Base-by-base conservation (phyloP, 2,113 vertebrate species). In the Dasyprocta punctata region DNA sequence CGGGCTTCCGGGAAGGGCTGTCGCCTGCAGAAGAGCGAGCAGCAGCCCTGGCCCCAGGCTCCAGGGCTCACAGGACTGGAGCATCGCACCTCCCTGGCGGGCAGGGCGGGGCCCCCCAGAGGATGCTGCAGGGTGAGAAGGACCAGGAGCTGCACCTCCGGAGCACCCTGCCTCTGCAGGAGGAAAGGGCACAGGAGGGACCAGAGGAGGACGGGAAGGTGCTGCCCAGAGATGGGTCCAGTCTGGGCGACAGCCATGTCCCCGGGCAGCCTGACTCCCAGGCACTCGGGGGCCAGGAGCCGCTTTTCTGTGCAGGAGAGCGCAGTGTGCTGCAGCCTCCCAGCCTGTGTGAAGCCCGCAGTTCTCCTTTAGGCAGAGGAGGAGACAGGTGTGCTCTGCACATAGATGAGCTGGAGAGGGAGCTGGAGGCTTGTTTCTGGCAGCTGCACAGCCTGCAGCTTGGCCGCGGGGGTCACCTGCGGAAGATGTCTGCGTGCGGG, bases 351-450 rank as follows among this genome's bases (percentile, higher is more conserved):
- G 44, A 91, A 0, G 80, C 92, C 26, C 91, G 98, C 83, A 54
- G 56, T 44, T 90, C 94, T 36, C 38, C 92, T 60, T 92, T 95
- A 26, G 90, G 98, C 93, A 20, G 82, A 77, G 98, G 96, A 26
- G 92, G 49, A 33, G 96, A 81, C 36, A 94, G 98, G 69, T 17
- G 77, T 49, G 81, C 44, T 0, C 71, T 96, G 89, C 96, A 97
- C 83, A 97, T 98, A 47, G 75, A 97, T 3, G 96, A 97, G 2
- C 97, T 99, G 84, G 90, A 98, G 96, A 98, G 97, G 94, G 97
- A 98, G 81, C 91, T 98, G 4, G 98, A 98, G 83, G 54, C 94
- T 0, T 98, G 98, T 97, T 99, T 98, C 81, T 98, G 98, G 90
- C 98, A 92, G 16, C 99, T 99, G 86, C 97, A 98, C 96, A n/a